Evolutionary conservation across 2,888 invertebrate genomes (phyloP).

Genomic region (Ormyrus rosae): DNA sequence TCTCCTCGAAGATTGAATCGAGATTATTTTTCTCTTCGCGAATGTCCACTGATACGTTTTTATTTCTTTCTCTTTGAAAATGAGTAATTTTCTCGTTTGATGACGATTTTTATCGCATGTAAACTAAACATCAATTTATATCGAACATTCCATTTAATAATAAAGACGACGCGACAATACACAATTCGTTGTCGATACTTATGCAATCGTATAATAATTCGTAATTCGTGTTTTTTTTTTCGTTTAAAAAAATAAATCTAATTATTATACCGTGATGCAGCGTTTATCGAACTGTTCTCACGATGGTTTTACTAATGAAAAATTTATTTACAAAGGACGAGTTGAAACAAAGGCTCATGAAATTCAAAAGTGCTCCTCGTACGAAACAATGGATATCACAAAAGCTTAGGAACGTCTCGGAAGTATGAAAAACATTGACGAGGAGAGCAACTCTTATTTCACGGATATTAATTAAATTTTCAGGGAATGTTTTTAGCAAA

Average conservation of each 20-base stretch:
- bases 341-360: background rate
- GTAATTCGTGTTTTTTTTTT: background rate
- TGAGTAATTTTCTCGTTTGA: no score
- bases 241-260: constrained; percentile 37
- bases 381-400: background rate
- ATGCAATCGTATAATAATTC: constrained; percentile 7
- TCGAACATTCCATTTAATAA: constrained; percentile 37
- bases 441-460: no score
- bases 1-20: constrained; percentile 25
- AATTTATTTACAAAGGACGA: constrained; percentile 21
- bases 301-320: background rate
- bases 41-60: background rate
- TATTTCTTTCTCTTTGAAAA: background rate
- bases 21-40: constrained; percentile 1
- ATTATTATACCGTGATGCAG: constrained; percentile 6
- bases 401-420: constrained; percentile 4
- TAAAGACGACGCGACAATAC: background rate
- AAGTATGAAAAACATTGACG: background rate
- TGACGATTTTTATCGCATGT: constrained; percentile 1
- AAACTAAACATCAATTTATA: constrained; percentile 27
- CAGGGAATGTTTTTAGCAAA: no score
- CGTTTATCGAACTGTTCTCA: constrained; percentile 17
- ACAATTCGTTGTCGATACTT: constrained; percentile 26
- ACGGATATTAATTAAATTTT: no score
- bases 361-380: background rate